Percentiles rank a stretch among this genome's conserved stretches.
Conservation (phyloP, 2,797 vertebrate genomes). For the Dendrocincla tyrannina region DNA sequence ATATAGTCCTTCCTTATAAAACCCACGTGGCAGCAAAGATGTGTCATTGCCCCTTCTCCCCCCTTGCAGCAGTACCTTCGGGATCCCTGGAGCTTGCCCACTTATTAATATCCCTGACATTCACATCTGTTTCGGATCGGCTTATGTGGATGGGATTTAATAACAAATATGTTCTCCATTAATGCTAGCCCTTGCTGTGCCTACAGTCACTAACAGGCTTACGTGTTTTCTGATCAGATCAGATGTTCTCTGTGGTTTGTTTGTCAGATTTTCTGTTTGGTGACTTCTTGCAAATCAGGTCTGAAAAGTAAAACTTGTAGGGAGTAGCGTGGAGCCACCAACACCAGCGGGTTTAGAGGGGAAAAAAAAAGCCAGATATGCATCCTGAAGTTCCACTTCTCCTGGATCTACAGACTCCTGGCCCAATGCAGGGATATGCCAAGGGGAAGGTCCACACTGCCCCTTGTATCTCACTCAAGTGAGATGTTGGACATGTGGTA, state of each 20-base stretch:
- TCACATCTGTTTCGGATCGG: conserved; percentile 65
- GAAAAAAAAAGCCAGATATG: background rate
- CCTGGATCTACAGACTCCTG: background rate
- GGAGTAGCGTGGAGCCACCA: background rate
- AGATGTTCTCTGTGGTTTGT: conserved; percentile 51
- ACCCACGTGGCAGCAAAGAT: background rate
- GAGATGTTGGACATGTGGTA: background rate
- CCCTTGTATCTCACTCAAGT: background rate
- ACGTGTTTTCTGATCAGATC: conserved; percentile 33
- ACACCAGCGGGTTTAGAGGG: background rate
- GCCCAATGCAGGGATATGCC: background rate
- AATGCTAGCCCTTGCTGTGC: conserved; percentile 23
- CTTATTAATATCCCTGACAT: conserved; percentile 26
- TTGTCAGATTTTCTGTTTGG: conserved; percentile 35
- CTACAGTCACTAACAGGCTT: conserved; percentile 19
- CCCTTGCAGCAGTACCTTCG: background rate
- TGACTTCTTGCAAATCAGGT: background rate
- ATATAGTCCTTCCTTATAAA: background rate
- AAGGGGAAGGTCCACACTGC: background rate
- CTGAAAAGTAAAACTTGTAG: background rate
- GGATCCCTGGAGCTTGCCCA: conserved; percentile 26
- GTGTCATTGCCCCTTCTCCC: background rate
- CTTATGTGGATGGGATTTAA: conserved; percentile 52
- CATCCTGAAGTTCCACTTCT: background rate
- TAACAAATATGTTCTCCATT: conserved; percentile 63